phyloP scores from a whole-genome alignment of 92 coral and sea anemone species.

The Meandrina meandrites region DNA sequence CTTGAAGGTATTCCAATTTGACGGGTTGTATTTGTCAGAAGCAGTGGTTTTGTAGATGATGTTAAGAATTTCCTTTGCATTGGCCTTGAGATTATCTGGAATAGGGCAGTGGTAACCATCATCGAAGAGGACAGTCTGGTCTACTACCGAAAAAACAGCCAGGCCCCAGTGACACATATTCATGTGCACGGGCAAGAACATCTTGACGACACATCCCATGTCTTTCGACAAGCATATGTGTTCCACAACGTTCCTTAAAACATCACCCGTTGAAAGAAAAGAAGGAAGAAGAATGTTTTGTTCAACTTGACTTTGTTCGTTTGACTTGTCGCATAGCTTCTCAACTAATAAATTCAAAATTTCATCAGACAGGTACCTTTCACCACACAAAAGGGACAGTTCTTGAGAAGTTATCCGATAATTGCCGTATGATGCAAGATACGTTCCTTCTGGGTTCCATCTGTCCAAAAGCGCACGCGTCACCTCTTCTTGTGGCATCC shows the following conservation, averaged over 20 bases:
- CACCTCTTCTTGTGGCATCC: background rate
- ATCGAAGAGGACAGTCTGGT: conserved; percentile 33
- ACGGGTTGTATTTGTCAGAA: background rate
- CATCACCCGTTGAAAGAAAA: conserved; percentile 28
- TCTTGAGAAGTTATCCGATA: conserved; percentile 43
- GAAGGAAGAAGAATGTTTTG: conserved; percentile 20
- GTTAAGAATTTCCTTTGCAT: conserved; percentile 3
- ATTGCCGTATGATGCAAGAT: conserved; percentile 10
- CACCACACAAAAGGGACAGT: conserved; percentile 42
- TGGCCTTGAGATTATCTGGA: conserved; percentile 6
- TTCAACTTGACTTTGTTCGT: background rate
- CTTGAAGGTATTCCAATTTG: conserved; percentile 12
- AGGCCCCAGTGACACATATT: conserved; percentile 51
- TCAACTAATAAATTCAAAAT: conserved; percentile 35
- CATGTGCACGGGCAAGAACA: conserved; percentile 49
- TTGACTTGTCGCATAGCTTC: conserved; percentile 33
- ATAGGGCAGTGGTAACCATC: conserved; percentile 46
- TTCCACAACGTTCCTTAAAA: background rate
- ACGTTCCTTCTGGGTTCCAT: conserved; percentile 7
- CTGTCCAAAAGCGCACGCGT: conserved; percentile 17
- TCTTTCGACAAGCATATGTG: background rate
- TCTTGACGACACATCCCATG: conserved; percentile 2
- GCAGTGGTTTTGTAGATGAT: background rate
- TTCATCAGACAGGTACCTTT: conserved; percentile 51
- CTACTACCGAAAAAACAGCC: conserved; percentile 18